Conservation (phyloP, 2,113 vertebrate genomes). For the Furnarius figulus region DNA sequence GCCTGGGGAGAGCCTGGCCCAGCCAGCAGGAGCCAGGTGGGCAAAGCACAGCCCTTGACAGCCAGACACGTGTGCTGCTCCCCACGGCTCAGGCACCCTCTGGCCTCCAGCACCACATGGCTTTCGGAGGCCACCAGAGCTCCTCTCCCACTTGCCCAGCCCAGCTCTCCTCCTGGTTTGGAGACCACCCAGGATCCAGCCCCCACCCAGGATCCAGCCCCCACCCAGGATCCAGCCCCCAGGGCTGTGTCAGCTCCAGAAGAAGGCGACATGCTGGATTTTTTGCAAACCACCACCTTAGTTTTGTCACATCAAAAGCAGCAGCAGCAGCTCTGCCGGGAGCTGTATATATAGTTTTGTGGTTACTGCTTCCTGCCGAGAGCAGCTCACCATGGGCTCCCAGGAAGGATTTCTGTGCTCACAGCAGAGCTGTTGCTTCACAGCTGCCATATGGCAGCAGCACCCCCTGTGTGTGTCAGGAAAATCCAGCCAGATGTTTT, state of each 20-base stretch:
- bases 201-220: too few species aligned
- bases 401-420: not conserved
- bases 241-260: not conserved
- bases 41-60: not conserved
- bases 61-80: not conserved
- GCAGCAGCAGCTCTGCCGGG: not conserved
- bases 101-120: accelerated
- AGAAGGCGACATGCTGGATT: not conserved
- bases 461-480: accelerated
- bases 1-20: not conserved
- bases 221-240: not conserved
- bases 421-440: not conserved
- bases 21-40: not conserved
- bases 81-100: accelerated
- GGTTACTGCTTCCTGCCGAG: constrained; percentile 51
- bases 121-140: not conserved
- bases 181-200: not conserved
- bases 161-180: accelerated
- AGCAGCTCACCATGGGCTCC: not conserved
- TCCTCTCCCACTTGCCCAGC: accelerated
- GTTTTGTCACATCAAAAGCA: constrained; percentile 28
- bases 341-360: constrained; percentile 38
- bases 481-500: not conserved
- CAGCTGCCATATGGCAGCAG: not conserved
- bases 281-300: constrained; percentile 8